These are phyloP conservation scores for Threskiornis aethiopicus DNA, from an alignment of 2,797 vertebrate species.

Conservation along the genomic window DNA sequence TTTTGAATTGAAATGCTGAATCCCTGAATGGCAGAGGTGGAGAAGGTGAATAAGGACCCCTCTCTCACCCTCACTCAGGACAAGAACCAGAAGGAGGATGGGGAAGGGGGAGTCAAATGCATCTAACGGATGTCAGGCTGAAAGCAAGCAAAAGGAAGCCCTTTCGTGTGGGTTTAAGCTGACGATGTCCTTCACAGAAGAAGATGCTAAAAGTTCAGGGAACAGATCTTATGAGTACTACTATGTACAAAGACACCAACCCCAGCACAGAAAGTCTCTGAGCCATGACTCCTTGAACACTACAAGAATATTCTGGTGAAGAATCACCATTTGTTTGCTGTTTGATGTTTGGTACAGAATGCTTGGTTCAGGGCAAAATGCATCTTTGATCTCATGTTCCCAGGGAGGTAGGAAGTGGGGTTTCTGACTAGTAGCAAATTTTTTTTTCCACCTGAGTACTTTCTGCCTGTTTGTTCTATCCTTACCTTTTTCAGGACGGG, in stretches of 20 bases:
- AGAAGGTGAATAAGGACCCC: not conserved
- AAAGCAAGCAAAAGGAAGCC: not conserved
- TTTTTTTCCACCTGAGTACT: not conserved
- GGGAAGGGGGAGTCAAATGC: not conserved
- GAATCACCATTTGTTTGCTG: not conserved
- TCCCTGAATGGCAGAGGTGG: not conserved
- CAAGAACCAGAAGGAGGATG: not conserved
- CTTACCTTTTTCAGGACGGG: not conserved
- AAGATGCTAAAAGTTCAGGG: not conserved
- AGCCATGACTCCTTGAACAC: not conserved
- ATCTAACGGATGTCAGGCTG: not conserved
- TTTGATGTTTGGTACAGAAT: not conserved
- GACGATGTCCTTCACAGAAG: not conserved
- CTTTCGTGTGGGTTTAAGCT: fast-evolving
- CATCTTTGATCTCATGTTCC: not conserved
- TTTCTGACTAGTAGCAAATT: not conserved
- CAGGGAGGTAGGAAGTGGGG: not conserved
- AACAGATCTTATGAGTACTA: not conserved
- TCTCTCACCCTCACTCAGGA: not conserved
- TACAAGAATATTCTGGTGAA: not conserved
- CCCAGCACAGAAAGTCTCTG: not conserved
- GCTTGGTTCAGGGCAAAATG: not conserved
- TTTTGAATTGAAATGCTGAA: not conserved
- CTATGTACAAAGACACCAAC: not conserved
- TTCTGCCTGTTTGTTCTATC: not conserved